Percentiles rank a stretch among this genome's conserved stretches.
Conservation (phyloP, 2,113 vertebrate genomes). For the Uria lomvia region DNA sequence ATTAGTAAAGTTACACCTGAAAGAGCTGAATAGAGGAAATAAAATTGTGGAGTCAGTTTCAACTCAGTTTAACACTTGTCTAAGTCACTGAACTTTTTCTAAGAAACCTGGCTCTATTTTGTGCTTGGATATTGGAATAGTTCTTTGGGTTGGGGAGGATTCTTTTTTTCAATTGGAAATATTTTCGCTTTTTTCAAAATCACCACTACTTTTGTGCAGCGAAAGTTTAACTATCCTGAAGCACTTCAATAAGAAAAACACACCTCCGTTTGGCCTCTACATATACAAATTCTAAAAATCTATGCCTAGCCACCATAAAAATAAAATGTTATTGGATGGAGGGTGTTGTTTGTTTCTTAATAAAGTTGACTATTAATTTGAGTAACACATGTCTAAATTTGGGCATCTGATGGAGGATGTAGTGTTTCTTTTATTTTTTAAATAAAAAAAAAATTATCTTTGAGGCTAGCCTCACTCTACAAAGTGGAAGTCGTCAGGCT, state of each 20-base stretch:
- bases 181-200: neutral
- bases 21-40: neutral
- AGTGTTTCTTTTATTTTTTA: neutral
- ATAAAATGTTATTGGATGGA: neutral
- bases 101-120: neutral
- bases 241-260: neutral
- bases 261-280: neutral
- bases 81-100: neutral
- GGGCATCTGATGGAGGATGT: neutral
- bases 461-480: neutral
- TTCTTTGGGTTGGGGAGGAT: neutral
- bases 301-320: neutral
- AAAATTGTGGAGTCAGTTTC: neutral
- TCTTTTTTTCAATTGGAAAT: neutral
- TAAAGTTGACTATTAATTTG: neutral
- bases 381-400: neutral
- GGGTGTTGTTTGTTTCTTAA: neutral
- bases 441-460: neutral
- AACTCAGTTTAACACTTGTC: neutral
- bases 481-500: neutral
- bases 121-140: neutral
- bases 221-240: neutral
- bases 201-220: neutral
- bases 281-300: neutral
- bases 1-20: neutral